These are phyloP conservation scores for Paramacrobiotus metropolitanus DNA, from an alignment of 1,140 invertebrate genomes.

Conservation along the genomic window DNA sequence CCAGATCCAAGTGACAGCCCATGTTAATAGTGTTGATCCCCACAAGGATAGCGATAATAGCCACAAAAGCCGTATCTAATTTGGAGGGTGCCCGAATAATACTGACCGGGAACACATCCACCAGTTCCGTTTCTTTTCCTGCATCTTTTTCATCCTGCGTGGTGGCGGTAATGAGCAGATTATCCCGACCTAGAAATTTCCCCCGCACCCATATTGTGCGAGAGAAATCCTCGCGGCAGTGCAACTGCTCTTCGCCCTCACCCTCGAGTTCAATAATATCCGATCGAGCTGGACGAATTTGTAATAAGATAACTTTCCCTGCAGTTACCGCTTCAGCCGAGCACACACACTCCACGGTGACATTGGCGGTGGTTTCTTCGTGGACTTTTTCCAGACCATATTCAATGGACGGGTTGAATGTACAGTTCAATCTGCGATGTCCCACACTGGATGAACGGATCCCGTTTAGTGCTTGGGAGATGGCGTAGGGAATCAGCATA, in stretches of 20 bases:
- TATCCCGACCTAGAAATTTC: not conserved
- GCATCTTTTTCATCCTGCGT: not conserved
- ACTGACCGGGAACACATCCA: slow-evolving; percentile 26
- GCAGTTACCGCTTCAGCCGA: not conserved
- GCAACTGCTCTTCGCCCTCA: not conserved
- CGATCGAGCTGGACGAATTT: not conserved
- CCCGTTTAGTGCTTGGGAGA: not conserved
- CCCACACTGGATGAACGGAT: not conserved
- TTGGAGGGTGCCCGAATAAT: slow-evolving; percentile 35
- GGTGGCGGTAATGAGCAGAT: not conserved
- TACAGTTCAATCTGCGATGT: not conserved
- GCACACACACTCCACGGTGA: not conserved
- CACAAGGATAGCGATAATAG: slow-evolving; percentile 48
- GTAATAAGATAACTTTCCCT: not conserved
- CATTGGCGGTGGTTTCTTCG: not conserved
- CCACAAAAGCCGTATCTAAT: slow-evolving; percentile 50
- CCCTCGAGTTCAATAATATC: not conserved
- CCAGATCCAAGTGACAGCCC: slow-evolving; percentile 63
- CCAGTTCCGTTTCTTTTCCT: slow-evolving; percentile 5
- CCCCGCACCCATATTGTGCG: not conserved
- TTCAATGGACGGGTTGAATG: not conserved
- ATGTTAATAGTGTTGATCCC: slow-evolving; percentile 73
- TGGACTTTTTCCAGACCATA: not conserved
- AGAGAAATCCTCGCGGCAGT: not conserved
- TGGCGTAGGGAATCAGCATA: not conserved